Evolutionary conservation across 1,140 invertebrate species (phyloP), one percentile per base, ranked within the genome.

Genomic region (Helicorthomorpha holstii): DNA sequence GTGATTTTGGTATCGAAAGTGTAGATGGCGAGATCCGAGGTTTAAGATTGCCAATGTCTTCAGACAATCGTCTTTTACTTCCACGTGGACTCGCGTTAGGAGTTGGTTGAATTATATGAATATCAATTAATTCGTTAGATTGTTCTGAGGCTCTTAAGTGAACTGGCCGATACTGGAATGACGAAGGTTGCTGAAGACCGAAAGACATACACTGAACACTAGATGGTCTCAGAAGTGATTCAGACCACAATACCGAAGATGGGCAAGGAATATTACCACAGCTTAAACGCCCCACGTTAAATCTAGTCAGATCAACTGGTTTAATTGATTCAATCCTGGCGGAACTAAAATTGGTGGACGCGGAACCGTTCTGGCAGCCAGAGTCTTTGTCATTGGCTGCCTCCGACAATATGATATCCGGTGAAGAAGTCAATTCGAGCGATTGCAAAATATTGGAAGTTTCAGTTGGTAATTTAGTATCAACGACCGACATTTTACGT

Each of bases 41-140:
- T 16, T 7, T 34, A 7, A 34, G 16, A 34, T 7, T 16, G 7
- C 29, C 29, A 34, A 34, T 16, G 16, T 34, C 29, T 34, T 65
- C 65, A 54, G 72, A 69, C 4, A 75, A 62, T 27, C 69, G 70
- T 19, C 62, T 64, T 61, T 84, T 81, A 61, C 82, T 86, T 2
- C 77, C 79, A 64, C 81, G 82, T 0, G 83, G 83, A n/a, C 83
- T 86, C 16, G 82, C 71, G 38, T 80, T 78, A 10, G 81, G 81
- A n/a, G 81, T 83, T 22, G 81, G 78, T 62, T 82, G 78, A 48
- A 81, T 83, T 34, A 74, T 72, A 62, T 81, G 75, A 57, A 83
- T 83, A 61, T 82, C 79, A 49, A 80, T 80, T 25, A 16, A 16
- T 34, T 34, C 29, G 16, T 7, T 16, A 7, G 7, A 7, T 16